Evolutionary conservation across 2,113 vertebrate genomes (phyloP), one percentile per base, ranked within the genome.

Genomic region (Myiopsitta monachus): DNA sequence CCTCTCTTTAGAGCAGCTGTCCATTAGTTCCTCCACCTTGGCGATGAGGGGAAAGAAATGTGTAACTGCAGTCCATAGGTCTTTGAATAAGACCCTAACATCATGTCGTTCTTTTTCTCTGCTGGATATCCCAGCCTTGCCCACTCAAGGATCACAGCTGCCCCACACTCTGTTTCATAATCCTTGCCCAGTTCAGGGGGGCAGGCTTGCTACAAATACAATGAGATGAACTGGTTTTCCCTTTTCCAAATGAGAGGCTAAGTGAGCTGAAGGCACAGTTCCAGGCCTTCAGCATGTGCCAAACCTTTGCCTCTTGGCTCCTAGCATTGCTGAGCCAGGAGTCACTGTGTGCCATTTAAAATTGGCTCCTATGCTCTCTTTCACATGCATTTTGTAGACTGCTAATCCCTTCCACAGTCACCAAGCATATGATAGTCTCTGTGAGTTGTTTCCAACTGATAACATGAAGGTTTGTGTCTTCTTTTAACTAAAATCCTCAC

Each of bases 251-350:
- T 18, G 41, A 63, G 17, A 92, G 19, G 63, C 52, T 94, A 63
- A 62, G 75, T 26, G 68, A 92, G 68, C 28, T 77, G 59, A 94
- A 96, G 94, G 88, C 90, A 83, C 28, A 63, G 46, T 43, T 93
- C 91, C 87, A 94, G 79, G 73, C 64, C 86, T 55, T 73, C 76
- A 78, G 72, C 2, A 1, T 69, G 33, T 55, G 83, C 95, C 91
- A 88, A 81, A 84, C 73, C 57, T 88, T 78, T 83, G 68, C 38
- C 23, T 88, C 54, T 88, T 87, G 91, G 73, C 68, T 95, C 38
- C n/a, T 5, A 51, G 62, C 72, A 90, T 64, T 90, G 91, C 68
- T 92, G 46, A 94, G 88, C 64, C 86, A 90, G 61, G 30, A 90
- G 67, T 70, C 80, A 83, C 70, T 26, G 26, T 10, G 9, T 87